Evolutionary conservation across 92 coral and sea anemone species (phyloP), one percentile per base, ranked within the genome.

Genomic region (Porites cylindrica): DNA sequence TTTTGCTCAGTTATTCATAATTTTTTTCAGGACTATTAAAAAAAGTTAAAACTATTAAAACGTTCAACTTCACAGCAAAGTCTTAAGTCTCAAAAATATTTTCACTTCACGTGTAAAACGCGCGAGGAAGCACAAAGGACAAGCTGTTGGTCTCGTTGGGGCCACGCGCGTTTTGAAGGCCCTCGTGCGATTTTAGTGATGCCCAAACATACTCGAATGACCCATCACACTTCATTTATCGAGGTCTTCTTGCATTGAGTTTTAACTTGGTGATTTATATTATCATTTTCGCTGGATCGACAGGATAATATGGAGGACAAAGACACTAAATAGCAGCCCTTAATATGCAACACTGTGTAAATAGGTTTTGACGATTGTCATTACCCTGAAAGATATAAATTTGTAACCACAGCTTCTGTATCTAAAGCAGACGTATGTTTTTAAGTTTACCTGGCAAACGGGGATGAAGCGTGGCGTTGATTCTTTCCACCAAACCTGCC

Each of bases 161-260:
- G 74, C 74, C 74, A 69, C 74, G 50, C 51, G 26, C 13, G 51
- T 69, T 69, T 69, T 26, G 26, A 69, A 24, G 1, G 74, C 52
- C 1, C 74, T 24, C 74, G 74, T 69, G 50, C 26, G 51, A 24
- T 69, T 69, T 69, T 24, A 69, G 16, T 69, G 74, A 69, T 69
- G 74, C 51, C 74, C 32, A 69, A 69, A 69, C 74, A 24, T 24
- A 20, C 26, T 69, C 74, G 32, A 69, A 69, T 69, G 74, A 69
- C 74, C 13, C 13, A 16, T 6, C 16, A 69, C 9, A 2, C 24
- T 20, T 69, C 32, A 29, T 7, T 9, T 19, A 69, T 66, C 71
- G 26, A 24, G n/a, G 74, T 17, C 51, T 18, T 6, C 12, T 69
- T 69, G 51, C 24, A 69, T 10, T 12, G 51, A 69, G 16, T 29